Percentiles rank a stretch among this genome's conserved stretches.
phyloP scores from a whole-genome alignment of 2,888 invertebrate genomes.

The Phrixothrix hirtus region DNA sequence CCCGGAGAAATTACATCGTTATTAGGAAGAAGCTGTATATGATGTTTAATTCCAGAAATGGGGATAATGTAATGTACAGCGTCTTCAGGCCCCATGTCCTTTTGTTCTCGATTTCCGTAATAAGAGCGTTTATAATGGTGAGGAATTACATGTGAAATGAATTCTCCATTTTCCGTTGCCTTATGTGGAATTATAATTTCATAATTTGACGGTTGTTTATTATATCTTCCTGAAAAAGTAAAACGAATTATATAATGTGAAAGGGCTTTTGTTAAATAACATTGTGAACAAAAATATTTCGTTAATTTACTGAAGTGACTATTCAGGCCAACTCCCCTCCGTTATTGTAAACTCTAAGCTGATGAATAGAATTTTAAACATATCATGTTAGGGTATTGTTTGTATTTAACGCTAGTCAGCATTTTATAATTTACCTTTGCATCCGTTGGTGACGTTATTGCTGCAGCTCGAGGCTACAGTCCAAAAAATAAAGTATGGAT shows the following conservation, averaged over 20 bases:
- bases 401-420: constrained; percentile 33
- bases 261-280: too few species aligned
- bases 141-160: constrained; percentile 50
- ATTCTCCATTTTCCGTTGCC: constrained; percentile 47
- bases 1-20: constrained; percentile 51
- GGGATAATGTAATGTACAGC: constrained; percentile 51
- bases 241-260: too few species aligned
- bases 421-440: constrained; percentile 42
- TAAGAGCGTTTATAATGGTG: constrained; percentile 44
- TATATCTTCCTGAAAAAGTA: constrained; percentile 27
- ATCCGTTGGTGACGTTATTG: constrained; percentile 25
- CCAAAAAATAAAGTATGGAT: constrained; percentile 36
- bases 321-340: constrained; percentile 19
- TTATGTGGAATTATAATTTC: constrained; percentile 51
- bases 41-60: constrained; percentile 49
- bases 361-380: constrained; percentile 30
- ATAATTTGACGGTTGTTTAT: constrained; percentile 32
- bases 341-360: constrained; percentile 18
- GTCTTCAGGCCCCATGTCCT: constrained; percentile 36
- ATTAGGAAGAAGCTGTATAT: constrained; percentile 49
- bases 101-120: constrained; percentile 3
- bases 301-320: constrained; percentile 21
- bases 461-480: constrained; percentile 21
- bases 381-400: constrained; percentile 25
- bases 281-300: constrained; percentile 17